These are phyloP conservation scores for Entelurus aequoreus DNA, from an alignment of 2,113 vertebrate genomes.

Conservation along the genomic window DNA sequence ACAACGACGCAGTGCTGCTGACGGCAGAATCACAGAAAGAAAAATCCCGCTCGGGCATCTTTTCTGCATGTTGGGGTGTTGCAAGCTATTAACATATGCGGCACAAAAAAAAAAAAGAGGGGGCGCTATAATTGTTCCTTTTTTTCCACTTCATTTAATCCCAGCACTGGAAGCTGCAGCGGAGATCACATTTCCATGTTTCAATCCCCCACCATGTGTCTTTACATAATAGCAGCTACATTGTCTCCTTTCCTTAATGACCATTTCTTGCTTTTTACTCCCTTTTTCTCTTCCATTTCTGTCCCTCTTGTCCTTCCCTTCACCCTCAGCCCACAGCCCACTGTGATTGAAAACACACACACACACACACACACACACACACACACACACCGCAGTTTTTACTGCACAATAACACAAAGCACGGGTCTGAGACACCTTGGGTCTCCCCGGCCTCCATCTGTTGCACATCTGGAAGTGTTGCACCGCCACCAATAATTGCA, in stretches of 20 bases:
- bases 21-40: slow-evolving; percentile 21
- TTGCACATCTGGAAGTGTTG: slow-evolving; percentile 77
- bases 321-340: slow-evolving; percentile 56
- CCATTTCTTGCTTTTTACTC: slow-evolving; percentile 8
- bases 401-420: slow-evolving; percentile 11
- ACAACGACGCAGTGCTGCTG: slow-evolving; percentile 32
- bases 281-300: slow-evolving; percentile 50
- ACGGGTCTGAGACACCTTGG: slow-evolving; percentile 64
- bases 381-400: slow-evolving; percentile 9
- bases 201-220: slow-evolving; percentile 50
- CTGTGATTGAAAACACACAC: slow-evolving; percentile 7
- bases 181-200: slow-evolving; percentile 67
- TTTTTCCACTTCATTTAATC: slow-evolving; percentile 54
- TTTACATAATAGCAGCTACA: slow-evolving; percentile 60
- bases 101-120: slow-evolving; percentile 30
- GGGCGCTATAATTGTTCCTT: slow-evolving; percentile 64
- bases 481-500: slow-evolving; percentile 72
- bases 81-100: slow-evolving; percentile 55
- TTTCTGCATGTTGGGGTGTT: slow-evolving; percentile 52
- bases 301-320: slow-evolving; percentile 63
- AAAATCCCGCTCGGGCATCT: slow-evolving; percentile 41
- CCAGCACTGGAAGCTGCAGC: slow-evolving; percentile 54
- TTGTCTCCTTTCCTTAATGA: slow-evolving; percentile 67
- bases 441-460: slow-evolving; percentile 68
- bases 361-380: too few relatives aligned